These are phyloP conservation scores for Parnassius mnemosyne DNA, from an alignment of 2,888 invertebrate species.

Conservation along the genomic window DNA sequence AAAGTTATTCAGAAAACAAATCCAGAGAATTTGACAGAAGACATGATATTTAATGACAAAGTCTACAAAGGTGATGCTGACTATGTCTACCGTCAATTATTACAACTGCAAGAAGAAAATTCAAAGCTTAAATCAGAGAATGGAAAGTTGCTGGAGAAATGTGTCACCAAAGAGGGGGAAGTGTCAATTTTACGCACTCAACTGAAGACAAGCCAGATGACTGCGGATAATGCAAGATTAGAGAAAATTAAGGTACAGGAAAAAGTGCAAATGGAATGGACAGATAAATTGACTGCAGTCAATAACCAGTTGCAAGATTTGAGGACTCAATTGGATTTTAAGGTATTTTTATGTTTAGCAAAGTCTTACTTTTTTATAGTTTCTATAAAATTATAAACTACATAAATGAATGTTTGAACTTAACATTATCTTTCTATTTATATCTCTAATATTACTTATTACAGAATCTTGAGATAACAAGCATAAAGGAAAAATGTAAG, in stretches of 20 bases:
- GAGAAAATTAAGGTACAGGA: conserved; percentile 69
- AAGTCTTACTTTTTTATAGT: too few relatives aligned
- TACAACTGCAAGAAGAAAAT: conserved; percentile 66
- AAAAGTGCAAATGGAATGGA: conserved; percentile 74
- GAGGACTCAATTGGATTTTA: conserved; percentile 79
- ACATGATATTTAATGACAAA: conserved; percentile 58
- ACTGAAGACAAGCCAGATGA: conserved; percentile 67
- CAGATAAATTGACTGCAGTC: conserved; percentile 61
- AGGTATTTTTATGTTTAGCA: conserved; percentile 48
- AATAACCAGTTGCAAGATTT: conserved; percentile 68
- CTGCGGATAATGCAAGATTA: conserved; percentile 65
- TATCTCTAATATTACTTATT: conserved; percentile 34
- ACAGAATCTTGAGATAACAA: conserved; percentile 80
- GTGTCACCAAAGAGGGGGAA: conserved; percentile 80
- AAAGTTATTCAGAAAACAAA: conserved; percentile 43
- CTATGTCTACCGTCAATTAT: conserved; percentile 54
- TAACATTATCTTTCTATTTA: too few relatives aligned
- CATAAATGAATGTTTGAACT: too few relatives aligned
- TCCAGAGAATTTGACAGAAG: conserved; percentile 44
- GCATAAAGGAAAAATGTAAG: conserved; percentile 76
- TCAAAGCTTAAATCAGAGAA: conserved; percentile 66
- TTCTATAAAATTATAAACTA: too few relatives aligned
- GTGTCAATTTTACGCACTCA: conserved; percentile 78
- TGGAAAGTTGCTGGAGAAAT: conserved; percentile 69
- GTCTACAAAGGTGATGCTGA: conserved; percentile 55